These are phyloP conservation scores for Moxostoma hubbsi DNA, from an alignment of 2,797 vertebrate species.

Conservation along the genomic window DNA sequence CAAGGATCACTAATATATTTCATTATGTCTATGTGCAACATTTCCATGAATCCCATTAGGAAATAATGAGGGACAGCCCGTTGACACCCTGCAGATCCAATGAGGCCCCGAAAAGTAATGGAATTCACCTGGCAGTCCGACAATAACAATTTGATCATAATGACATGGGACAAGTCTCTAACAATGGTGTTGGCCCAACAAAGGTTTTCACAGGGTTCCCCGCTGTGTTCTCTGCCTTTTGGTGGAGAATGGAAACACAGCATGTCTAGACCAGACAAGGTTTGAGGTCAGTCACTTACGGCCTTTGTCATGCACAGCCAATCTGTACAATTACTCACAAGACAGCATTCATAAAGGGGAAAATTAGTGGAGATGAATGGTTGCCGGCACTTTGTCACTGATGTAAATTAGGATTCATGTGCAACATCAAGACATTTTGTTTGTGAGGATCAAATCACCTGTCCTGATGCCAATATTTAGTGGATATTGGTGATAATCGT, in stretches of 20 bases:
- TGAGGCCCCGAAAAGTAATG: not conserved
- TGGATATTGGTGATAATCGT: too few relatives aligned
- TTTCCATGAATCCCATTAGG: not conserved
- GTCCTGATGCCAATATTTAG: too few relatives aligned
- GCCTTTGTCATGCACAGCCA: conserved; percentile 32
- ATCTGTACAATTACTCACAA: conserved; percentile 45
- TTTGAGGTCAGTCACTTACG: conserved; percentile 43
- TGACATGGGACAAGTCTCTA: conserved; percentile 29
- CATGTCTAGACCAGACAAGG: conserved; percentile 38
- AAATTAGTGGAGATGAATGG: not conserved
- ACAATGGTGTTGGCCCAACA: conserved; percentile 50
- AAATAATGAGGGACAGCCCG: not conserved
- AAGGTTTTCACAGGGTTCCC: conserved; percentile 40
- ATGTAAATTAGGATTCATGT: not conserved
- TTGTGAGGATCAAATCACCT: too few relatives aligned
- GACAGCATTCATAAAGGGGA: not conserved
- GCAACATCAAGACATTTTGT: not conserved
- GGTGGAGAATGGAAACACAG: conserved; percentile 34
- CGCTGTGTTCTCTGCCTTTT: conserved; percentile 40
- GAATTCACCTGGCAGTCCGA: conserved; percentile 2
- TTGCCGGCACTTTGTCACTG: not conserved
- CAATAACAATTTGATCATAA: conserved; percentile 46
- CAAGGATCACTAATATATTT: not conserved
- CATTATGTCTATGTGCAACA: not conserved
- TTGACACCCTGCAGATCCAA: not conserved